Evolutionary conservation across 35 echinoderm and acorn worm species (phyloP).

Genomic region (Nesometra sesokonis): DNA sequence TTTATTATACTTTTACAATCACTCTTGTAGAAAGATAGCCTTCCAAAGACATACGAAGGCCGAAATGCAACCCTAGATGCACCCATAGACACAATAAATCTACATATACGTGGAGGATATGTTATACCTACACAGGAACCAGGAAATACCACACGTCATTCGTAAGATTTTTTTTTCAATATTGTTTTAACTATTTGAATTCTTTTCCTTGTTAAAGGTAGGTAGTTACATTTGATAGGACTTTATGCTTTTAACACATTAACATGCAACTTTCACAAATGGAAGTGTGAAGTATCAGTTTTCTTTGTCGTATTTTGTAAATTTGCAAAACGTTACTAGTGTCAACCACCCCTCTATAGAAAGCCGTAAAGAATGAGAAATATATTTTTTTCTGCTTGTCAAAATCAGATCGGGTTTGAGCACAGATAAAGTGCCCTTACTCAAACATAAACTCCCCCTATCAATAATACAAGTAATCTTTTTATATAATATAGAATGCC

Average conservation of each 20-base stretch:
- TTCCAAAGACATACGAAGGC: slow-evolving; percentile 30
- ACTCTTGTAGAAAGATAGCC: slow-evolving; percentile 3
- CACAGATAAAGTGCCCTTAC: too few species aligned
- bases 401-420: too few species aligned
- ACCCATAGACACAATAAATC: slow-evolving; percentile 34
- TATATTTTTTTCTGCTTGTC: too few species aligned
- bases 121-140: slow-evolving; percentile 56
- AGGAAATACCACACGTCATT: slow-evolving; percentile 51
- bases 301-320: too few species aligned
- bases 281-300: too few species aligned
- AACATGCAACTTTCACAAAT: too few species aligned
- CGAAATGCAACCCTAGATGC: slow-evolving; percentile 48
- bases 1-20: neutral
- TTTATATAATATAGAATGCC: too few species aligned
- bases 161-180: slow-evolving; percentile 26
- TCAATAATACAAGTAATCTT: too few species aligned
- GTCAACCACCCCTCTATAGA: too few species aligned
- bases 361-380: too few species aligned
- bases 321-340: too few species aligned
- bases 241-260: neutral
- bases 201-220: neutral
- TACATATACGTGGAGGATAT: slow-evolving; percentile 55
- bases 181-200: neutral
- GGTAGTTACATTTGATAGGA: neutral
- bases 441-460: too few species aligned